These are phyloP conservation scores for Pluvianellus socialis DNA, from an alignment of 2,113 vertebrate species.

Conservation along the genomic window DNA sequence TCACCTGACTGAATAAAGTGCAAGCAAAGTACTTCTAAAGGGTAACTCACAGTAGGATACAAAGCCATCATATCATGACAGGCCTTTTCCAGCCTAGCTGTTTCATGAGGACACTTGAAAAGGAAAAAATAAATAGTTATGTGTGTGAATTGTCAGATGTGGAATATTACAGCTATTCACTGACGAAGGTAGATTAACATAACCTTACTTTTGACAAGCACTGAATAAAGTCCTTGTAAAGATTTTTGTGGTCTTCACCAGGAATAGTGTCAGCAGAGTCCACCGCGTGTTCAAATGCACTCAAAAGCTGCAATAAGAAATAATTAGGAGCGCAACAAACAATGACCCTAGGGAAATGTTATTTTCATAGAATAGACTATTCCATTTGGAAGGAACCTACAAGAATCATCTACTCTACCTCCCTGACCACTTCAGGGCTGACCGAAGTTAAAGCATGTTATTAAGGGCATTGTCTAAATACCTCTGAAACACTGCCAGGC, in stretches of 20 bases:
- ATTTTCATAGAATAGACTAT: background rate
- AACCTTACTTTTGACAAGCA: slow-evolving; percentile 87
- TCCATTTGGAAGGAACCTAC: background rate
- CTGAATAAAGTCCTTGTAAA: slow-evolving; percentile 84
- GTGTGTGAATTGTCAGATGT: background rate
- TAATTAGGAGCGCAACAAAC: background rate
- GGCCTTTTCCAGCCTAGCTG: slow-evolving; percentile 79
- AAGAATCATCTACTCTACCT: background rate
- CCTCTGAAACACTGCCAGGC: background rate
- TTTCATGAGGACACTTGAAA: slow-evolving; percentile 83
- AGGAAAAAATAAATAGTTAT: background rate
- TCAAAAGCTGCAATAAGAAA: slow-evolving; percentile 81
- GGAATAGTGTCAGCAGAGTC: slow-evolving; percentile 77
- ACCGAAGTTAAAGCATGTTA: background rate
- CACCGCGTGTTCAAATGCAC: slow-evolving; percentile 87
- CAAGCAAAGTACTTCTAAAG: slow-evolving; percentile 86
- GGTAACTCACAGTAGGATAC: slow-evolving; percentile 82
- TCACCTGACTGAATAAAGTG: slow-evolving; percentile 86
- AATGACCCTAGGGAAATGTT: background rate
- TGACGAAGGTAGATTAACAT: background rate
- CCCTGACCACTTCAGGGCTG: background rate
- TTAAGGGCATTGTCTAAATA: background rate
- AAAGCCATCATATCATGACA: slow-evolving; percentile 84
- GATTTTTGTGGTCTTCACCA: slow-evolving; percentile 84
- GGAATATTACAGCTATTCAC: background rate